These are phyloP conservation scores for Norana najaformis DNA, from an alignment of 2,888 invertebrate species.

Conservation along the genomic window DNA sequence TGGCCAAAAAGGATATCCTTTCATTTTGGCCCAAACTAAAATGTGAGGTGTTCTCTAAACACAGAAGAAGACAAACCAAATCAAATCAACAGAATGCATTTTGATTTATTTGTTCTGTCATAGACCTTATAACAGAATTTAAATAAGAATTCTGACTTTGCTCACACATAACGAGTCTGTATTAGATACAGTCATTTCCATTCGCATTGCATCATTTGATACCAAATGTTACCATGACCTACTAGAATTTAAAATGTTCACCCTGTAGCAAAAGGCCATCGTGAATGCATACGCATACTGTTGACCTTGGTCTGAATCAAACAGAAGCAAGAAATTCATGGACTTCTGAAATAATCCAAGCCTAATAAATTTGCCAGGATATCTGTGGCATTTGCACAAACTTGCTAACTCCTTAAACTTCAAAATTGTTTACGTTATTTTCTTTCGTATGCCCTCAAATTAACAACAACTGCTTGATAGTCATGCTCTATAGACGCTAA, in stretches of 20 bases:
- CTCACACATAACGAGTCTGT: not conserved
- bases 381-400: too few species aligned
- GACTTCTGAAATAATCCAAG: not conserved
- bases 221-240: too few species aligned
- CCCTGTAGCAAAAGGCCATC: too few species aligned
- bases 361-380: not conserved
- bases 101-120: too few species aligned
- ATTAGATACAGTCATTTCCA: not conserved
- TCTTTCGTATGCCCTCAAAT: not conserved
- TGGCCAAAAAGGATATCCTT: slow-evolving; percentile 97
- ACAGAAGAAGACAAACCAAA: not conserved
- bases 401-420: too few species aligned
- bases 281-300: too few species aligned
- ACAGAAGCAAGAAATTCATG: not conserved
- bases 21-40: slow-evolving; percentile 92
- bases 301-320: too few species aligned
- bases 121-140: too few species aligned
- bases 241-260: too few species aligned
- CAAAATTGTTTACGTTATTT: not conserved
- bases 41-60: slow-evolving; percentile 78
- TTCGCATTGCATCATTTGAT: not conserved
- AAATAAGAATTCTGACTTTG: not conserved
- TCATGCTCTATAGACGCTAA: not conserved
- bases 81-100: not conserved
- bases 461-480: not conserved